These are phyloP conservation scores for Ciona savignyi DNA, from an alignment of 23 tunicate species.

Conservation along the genomic window DNA sequence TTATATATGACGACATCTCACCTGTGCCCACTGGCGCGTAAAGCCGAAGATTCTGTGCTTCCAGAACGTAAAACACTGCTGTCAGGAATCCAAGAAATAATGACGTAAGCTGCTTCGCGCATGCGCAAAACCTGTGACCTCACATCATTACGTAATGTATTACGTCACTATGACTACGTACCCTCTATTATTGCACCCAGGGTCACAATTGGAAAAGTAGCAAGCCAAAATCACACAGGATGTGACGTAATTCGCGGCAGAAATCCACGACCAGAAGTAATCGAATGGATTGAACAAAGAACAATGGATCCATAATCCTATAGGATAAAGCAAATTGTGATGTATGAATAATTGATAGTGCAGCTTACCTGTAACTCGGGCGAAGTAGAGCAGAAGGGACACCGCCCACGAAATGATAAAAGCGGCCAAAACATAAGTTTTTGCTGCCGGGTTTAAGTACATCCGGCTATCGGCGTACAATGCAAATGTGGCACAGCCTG, in stretches of 20 bases:
- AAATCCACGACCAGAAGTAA: conserved; percentile 75
- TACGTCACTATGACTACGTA: neutral
- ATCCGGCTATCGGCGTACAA: conserved; percentile 36
- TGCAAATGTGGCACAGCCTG: conserved; percentile 60
- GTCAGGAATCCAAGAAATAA: conserved; percentile 49
- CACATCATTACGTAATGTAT: neutral
- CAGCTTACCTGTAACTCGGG: conserved; percentile 38
- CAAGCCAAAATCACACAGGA: conserved; percentile 48
- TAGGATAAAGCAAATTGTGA: neutral
- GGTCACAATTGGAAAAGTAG: conserved; percentile 52
- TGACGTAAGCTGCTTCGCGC: conserved; percentile 48
- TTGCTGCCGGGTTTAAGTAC: conserved; percentile 15
- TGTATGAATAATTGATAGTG: neutral
- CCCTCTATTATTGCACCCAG: conserved; percentile 32
- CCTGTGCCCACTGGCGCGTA: conserved; percentile 67
- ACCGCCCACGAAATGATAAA: conserved; percentile 59
- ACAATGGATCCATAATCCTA: neutral
- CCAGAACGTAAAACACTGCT: conserved; percentile 46
- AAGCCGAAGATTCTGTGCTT: conserved; percentile 53
- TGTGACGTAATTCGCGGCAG: conserved; percentile 35
- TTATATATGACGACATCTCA: neutral
- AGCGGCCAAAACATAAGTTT: conserved; percentile 39
- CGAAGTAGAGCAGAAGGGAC: conserved; percentile 43
- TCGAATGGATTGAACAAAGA: conserved; percentile 43
- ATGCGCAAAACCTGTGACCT: conserved; percentile 34